phyloP scores from a whole-genome alignment of 2,113 vertebrate species.

The Leptobrachium leishanense region DNA sequence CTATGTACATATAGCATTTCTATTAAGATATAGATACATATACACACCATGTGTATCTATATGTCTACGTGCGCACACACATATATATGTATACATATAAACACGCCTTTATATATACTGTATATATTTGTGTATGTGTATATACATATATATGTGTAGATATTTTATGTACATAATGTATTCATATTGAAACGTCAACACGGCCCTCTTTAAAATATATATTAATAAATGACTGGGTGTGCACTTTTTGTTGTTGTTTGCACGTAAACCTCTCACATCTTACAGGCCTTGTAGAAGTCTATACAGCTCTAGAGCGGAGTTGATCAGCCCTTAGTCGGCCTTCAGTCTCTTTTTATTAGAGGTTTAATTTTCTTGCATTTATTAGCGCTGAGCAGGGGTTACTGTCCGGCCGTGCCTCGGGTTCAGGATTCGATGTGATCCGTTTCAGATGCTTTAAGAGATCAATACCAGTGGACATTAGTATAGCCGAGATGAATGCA shows the following conservation, averaged over 20 bases:
- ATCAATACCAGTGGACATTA: too few relatives aligned
- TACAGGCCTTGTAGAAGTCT: background rate
- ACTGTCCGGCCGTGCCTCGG: too few relatives aligned
- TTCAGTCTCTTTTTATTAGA: too few relatives aligned
- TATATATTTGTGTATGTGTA: conserved; percentile 48
- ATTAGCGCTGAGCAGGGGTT: too few relatives aligned
- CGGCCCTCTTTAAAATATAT: conserved; percentile 36
- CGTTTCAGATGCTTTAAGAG: too few relatives aligned
- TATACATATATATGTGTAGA: conserved; percentile 26
- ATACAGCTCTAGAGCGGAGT: conserved; percentile 21
- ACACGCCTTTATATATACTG: conserved; percentile 57
- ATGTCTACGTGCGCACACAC: conserved; percentile 22
- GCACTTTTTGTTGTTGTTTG: conserved; percentile 11
- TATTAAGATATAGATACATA: conserved; percentile 15
- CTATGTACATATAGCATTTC: conserved; percentile 47
- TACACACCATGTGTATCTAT: conserved; percentile 7
- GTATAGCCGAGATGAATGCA: too few relatives aligned
- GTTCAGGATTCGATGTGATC: too few relatives aligned
- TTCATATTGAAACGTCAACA: conserved; percentile 29
- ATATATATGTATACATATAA: conserved; percentile 66
- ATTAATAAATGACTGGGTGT: conserved; percentile 34
- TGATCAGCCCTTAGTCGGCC: too few relatives aligned
- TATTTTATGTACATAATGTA: conserved; percentile 42
- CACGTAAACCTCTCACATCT: background rate
- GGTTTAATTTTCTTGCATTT: too few relatives aligned